Evolutionary conservation across 35 echinoderm and acorn worm genomes (phyloP), one percentile per base, ranked within the genome.

Genomic region (Acanthaster planci): DNA sequence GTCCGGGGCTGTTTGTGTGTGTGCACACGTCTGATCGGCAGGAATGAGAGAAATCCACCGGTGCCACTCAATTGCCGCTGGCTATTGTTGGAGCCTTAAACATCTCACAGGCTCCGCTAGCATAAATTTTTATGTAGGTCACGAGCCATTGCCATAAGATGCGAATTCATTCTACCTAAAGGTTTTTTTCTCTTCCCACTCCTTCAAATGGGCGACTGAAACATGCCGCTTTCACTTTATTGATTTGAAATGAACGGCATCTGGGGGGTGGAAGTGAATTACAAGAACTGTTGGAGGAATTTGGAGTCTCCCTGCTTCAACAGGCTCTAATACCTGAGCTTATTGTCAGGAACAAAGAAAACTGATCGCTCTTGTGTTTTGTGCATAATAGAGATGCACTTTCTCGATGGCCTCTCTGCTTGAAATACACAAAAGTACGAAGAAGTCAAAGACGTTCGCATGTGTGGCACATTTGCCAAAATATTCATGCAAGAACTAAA

Each of bases 41-140:
- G 34, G 64, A 72, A 72, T 72, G 64, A 34, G 64, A 26, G 64
- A 72, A 72, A 72, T 72, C 64, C 34, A 29, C 26, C 34, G 26
- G 23, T 72, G 64, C 64, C 26, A 34, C 30, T 19, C 34, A 14
- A 67, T 31, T 67, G 59, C 64, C 64, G 64, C 64, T 29, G 23
- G 64, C 64, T 72, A 72, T 72, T 72, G 64, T 72, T 72, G 34
- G 2, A 72, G 23, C 64, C 64, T 34, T 31, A 31, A 72, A 72
- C 64, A 72, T 72, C 64, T 10, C 64, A 29, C 26, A 34, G 10
- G 26, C 64, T 72, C 26, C 14, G 19, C 64, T 34, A 29, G 64
- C 42, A 6, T 47, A 4, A 47, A 47, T 47, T 47, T 72, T 72
- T 72, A 72, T 72, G 64, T 72, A 29, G 64, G 64, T 72, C 64